Evolutionary conservation across 2,888 invertebrate genomes (phyloP).

Genomic region (Drosophila nr. perissopoda): DNA sequence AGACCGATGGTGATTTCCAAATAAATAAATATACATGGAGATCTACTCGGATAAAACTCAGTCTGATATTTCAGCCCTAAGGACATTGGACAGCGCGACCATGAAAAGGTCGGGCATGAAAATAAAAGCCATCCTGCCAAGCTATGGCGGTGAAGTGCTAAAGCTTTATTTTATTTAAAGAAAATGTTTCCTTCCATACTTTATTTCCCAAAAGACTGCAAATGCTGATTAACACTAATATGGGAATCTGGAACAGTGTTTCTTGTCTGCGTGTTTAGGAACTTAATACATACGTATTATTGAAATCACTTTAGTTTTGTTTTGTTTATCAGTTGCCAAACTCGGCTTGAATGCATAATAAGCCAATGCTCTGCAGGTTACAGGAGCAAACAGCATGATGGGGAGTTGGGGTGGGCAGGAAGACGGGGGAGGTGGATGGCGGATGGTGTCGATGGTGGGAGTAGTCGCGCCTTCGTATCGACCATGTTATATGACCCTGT

Average conservation of each 20-base stretch:
- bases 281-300: constrained; percentile 12
- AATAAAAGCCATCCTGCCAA: background rate
- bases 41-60: background rate
- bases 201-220: background rate
- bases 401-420: background rate
- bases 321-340: constrained; percentile 66
- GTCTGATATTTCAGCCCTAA: background rate
- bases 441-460: background rate
- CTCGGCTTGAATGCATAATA: constrained; percentile 66
- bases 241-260: constrained; percentile 1
- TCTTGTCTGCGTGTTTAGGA: background rate
- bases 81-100: background rate
- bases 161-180: constrained; percentile 1
- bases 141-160: background rate
- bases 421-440: background rate
- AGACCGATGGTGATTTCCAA: background rate
- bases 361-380: constrained; percentile 41
- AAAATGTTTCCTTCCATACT: background rate
- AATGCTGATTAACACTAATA: constrained; percentile 5
- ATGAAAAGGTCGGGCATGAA: background rate
- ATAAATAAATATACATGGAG: background rate
- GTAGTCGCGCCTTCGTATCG: background rate
- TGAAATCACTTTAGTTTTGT: constrained; percentile 69
- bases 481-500: constrained; percentile 40
- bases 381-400: background rate